Evolutionary conservation across 2,888 invertebrate genomes (phyloP).

Genomic region (Apodemia hepburni): DNA sequence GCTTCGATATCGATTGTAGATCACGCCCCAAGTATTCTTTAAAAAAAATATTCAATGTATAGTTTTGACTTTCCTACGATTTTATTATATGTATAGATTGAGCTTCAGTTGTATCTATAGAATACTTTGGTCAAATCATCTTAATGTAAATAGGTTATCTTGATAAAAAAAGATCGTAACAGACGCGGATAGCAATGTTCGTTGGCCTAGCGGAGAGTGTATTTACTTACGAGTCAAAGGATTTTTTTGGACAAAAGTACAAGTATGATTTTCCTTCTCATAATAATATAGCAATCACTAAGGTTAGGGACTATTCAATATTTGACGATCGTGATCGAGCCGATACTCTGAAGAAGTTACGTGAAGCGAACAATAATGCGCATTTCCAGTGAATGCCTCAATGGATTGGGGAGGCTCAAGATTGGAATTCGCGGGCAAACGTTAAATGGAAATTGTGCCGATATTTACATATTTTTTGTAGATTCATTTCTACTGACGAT

Average conservation of each 20-base stretch:
- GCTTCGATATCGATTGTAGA: no score
- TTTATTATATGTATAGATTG: no score
- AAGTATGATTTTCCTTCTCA: not conserved
- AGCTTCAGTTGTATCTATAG: no score
- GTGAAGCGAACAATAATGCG: slow-evolving; percentile 57
- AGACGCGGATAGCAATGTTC: no score
- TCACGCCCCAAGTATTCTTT: no score
- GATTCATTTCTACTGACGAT: slow-evolving; percentile 7
- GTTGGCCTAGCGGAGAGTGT: not conserved
- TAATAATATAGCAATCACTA: slow-evolving; percentile 17
- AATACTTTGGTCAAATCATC: no score
- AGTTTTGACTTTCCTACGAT: no score
- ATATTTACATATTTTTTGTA: slow-evolving; percentile 13
- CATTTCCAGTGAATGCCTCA: slow-evolving; percentile 59
- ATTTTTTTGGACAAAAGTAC: not conserved
- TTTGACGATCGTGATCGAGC: slow-evolving; percentile 51
- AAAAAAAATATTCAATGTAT: no score
- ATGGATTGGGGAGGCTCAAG: slow-evolving; percentile 46
- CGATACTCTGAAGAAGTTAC: slow-evolving; percentile 45
- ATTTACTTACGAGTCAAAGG: not conserved
- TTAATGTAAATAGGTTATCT: no score
- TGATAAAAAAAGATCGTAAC: no score
- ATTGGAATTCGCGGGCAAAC: slow-evolving; percentile 44
- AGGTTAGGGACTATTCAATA: slow-evolving; percentile 33
- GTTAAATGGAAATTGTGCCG: slow-evolving; percentile 46